Evolutionary conservation across 2,113 vertebrate species (phyloP).

Genomic region (Cinclus mexicanus): DNA sequence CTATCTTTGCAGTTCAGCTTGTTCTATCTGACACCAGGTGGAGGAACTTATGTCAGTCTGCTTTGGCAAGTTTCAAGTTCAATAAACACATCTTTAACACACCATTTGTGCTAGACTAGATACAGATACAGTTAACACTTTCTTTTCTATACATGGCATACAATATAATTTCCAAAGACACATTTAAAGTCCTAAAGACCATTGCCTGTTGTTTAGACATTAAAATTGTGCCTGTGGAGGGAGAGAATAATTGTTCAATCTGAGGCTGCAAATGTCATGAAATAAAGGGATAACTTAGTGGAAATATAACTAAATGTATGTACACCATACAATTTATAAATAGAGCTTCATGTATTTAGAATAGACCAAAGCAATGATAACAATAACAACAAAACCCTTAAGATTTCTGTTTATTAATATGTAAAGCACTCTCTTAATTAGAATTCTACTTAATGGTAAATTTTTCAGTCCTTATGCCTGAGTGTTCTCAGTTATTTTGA

Average conservation of each 20-base stretch:
- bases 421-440: conserved; percentile 59
- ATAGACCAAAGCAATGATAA: background rate
- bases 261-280: background rate
- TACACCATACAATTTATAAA: background rate
- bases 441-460: conserved; percentile 21
- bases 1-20: background rate
- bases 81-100: background rate
- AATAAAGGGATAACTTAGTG: background rate
- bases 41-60: background rate
- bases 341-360: background rate
- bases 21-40: background rate
- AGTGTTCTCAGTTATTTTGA: conserved; percentile 24
- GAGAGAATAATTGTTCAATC: background rate
- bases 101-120: background rate
- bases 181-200: background rate
- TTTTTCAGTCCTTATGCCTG: conserved; percentile 12
- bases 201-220: background rate
- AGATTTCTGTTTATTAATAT: conserved; percentile 39
- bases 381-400: background rate
- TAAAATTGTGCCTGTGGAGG: background rate
- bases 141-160: background rate
- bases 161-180: background rate
- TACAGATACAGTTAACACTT: background rate
- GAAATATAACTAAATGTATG: background rate
- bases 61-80: background rate